Base-by-base conservation (phyloP, 1,140 invertebrate genomes). In the Delia radicum region DNA sequence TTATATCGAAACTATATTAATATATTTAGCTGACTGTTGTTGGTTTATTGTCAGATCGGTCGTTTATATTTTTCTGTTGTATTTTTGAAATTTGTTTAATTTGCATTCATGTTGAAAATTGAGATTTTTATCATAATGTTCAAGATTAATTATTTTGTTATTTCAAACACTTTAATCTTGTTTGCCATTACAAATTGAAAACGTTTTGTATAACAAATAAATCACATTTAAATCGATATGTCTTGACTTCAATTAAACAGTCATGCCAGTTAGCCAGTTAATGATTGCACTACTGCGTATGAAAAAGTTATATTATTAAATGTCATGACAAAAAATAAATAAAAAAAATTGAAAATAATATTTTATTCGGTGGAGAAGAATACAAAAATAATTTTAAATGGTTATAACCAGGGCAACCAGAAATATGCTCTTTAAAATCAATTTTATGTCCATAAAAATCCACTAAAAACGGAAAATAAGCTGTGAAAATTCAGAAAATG, bases 31-130 rank as follows among this genome's bases (percentile, higher is more conserved):
- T n/a, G n/a, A n/a, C n/a, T n/a, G n/a, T n/a, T n/a, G n/a, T n/a
- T n/a, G n/a, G n/a, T n/a, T n/a, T n/a, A n/a, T n/a, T n/a, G n/a
- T n/a, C 33, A 69, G 65, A 69, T 69, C 65, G n/a, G n/a, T 69
- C 24, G 65, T 69, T 69, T 37, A 21, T 18, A 37, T 33, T 31
- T 67, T 67, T 67, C 12, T 63, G n/a, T 13, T 15, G n/a, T n/a
- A n/a, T n/a, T n/a, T n/a, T n/a, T n/a, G n/a, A n/a, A n/a, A n/a
- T n/a, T n/a, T n/a, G 63, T 31, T 67, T 67, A 6, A 31, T 67
- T 31, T 31, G 65, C 65, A 69, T 55, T 55, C 48, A 55, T 55
- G 48, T 69, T 69, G 65, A 69, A 69, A 69, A 69, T 69, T 69
- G 3, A 55, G 48, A 55, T 55, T 55, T 55, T 55, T 24, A 55